These are phyloP conservation scores for Hydrochoerus hydrochaeris DNA, from an alignment of 2,113 vertebrate genomes.

Conservation along the genomic window DNA sequence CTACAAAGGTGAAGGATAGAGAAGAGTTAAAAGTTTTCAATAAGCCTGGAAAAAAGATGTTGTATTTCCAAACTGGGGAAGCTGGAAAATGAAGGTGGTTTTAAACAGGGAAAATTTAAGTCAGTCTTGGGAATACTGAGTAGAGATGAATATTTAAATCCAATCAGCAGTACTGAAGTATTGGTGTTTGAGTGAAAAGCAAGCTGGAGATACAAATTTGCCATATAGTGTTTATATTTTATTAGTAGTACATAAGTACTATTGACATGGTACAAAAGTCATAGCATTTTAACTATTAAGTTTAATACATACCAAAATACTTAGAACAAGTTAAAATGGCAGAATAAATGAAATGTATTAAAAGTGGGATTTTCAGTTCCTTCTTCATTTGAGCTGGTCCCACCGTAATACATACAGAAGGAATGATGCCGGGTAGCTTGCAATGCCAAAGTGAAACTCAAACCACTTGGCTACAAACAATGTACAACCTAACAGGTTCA, in stretches of 20 bases:
- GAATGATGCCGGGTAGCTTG: background rate
- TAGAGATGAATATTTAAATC: conserved; percentile 9
- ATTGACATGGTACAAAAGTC: background rate
- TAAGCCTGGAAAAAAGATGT: background rate
- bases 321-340: conserved; percentile 30
- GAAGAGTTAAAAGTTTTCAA: conserved; percentile 3
- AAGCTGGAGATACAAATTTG: background rate
- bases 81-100: conserved; percentile 10
- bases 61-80: background rate
- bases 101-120: background rate
- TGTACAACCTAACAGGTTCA: background rate
- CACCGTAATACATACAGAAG: background rate
- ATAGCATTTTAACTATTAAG: background rate
- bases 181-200: background rate
- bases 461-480: conserved; percentile 27
- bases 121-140: background rate
- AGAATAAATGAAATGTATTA: conserved; percentile 2
- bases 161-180: background rate
- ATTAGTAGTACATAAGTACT: background rate
- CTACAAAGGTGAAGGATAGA: background rate
- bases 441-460: background rate
- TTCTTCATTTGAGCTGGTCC: background rate
- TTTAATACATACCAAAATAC: conserved; percentile 3
- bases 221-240: background rate
- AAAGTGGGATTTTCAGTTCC: background rate